Evolutionary conservation across 2,113 vertebrate species (phyloP).

Genomic region (Cottus gobio): DNA sequence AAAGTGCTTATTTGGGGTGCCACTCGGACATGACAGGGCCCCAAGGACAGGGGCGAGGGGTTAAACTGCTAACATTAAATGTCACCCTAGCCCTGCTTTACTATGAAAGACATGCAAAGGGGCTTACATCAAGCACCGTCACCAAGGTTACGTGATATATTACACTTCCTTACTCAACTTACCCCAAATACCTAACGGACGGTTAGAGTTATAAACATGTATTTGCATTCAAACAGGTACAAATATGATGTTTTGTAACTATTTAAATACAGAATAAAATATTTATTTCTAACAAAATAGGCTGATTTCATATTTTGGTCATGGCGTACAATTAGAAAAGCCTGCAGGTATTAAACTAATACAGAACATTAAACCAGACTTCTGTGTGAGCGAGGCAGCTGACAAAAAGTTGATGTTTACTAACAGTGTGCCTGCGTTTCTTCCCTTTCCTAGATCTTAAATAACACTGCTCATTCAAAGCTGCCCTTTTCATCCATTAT

Average conservation of each 20-base stretch:
- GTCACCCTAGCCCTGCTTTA: constrained; percentile 65
- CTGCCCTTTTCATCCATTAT: constrained; percentile 83
- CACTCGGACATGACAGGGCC: constrained; percentile 79
- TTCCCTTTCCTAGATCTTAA: constrained; percentile 80
- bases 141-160: constrained; percentile 48
- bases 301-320: constrained; percentile 17
- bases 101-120: constrained; percentile 65
- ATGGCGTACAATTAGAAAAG: background rate
- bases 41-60: constrained; percentile 75
- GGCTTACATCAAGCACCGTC: constrained; percentile 58
- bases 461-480: constrained; percentile 81
- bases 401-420: constrained; percentile 80
- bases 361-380: constrained; percentile 50
- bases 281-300: background rate
- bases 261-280: constrained; percentile 1
- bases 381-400: constrained; percentile 62
- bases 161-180: constrained; percentile 26
- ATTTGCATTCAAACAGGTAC: background rate
- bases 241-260: background rate
- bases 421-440: constrained; percentile 48
- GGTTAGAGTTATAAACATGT: background rate
- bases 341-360: constrained; percentile 34
- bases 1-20: constrained; percentile 82
- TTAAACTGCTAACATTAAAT: constrained; percentile 81
- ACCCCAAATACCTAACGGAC: background rate